Percentiles rank a stretch among this genome's conserved stretches.
phyloP scores from a whole-genome alignment of 2,797 vertebrate species.

The Thripadectes ignobilis region DNA sequence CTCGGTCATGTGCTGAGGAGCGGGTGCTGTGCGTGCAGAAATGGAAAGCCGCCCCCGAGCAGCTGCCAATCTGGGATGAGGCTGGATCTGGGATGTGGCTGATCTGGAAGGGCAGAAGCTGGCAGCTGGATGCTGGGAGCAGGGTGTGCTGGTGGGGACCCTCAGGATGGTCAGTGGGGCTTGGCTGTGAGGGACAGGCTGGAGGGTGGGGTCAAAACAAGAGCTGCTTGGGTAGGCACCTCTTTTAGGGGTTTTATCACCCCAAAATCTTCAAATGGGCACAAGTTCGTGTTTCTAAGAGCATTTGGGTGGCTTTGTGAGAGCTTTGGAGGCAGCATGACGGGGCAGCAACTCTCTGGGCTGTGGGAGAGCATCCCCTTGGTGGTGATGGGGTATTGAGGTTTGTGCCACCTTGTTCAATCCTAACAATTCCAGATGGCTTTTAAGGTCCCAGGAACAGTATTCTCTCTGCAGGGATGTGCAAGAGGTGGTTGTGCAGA shows the following conservation, averaged over 20 bases:
- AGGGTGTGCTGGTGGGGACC: neutral
- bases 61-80: neutral
- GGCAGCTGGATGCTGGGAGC: neutral
- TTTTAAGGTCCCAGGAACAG: rapidly evolving
- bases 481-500: neutral
- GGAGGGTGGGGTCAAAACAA: rapidly evolving
- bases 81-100: rapidly evolving
- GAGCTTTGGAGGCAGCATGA: rapidly evolving
- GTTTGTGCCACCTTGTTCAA: rapidly evolving
- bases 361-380: neutral
- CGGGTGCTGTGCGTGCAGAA: neutral
- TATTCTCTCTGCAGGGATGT: neutral
- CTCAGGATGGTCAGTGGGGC: rapidly evolving
- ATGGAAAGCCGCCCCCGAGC: slow-evolving; percentile 32
- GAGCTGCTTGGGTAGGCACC: rapidly evolving
- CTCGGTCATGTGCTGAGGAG: slow-evolving; percentile 15
- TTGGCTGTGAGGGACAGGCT: rapidly evolving
- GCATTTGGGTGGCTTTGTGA: neutral
- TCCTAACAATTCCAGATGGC: neutral
- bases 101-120: neutral
- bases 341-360: neutral
- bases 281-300: rapidly evolving
- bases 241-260: neutral
- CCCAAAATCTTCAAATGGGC: too few species aligned
- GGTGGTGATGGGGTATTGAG: rapidly evolving